Percentiles rank a stretch among this genome's conserved stretches.
Conservation (phyloP, 2,797 vertebrate genomes). For the Mormyrus proboscirostris region DNA sequence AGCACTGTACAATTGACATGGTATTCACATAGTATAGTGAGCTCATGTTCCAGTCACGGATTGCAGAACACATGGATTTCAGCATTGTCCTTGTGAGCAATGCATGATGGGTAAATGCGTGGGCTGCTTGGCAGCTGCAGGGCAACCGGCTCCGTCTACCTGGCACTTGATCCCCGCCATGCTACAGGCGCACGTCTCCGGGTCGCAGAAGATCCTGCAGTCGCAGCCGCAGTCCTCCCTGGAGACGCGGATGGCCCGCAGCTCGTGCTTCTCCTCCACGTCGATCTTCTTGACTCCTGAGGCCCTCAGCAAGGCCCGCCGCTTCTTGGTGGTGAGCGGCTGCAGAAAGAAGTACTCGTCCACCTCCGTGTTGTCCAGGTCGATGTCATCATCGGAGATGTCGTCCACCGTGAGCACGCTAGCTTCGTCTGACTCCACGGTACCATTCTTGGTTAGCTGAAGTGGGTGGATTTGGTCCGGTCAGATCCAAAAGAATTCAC, state of each 20-base stretch:
- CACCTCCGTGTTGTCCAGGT: constrained; percentile 87
- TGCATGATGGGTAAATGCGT: not conserved
- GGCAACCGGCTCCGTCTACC: constrained; percentile 60
- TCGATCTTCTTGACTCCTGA: constrained; percentile 89
- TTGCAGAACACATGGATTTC: not conserved
- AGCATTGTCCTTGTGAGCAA: not conserved
- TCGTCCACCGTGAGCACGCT: constrained; percentile 81
- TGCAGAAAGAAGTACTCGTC: constrained; percentile 95
- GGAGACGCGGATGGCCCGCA: constrained; percentile 80
- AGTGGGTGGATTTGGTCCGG: not conserved
- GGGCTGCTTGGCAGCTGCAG: not conserved
- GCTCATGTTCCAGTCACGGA: not conserved
- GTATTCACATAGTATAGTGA: not conserved
- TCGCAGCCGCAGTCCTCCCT: constrained; percentile 90
- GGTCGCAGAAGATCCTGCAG: constrained; percentile 82
- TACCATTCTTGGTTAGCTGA: constrained; percentile 85
- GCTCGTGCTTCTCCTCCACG: constrained; percentile 83
- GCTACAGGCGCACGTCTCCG: constrained; percentile 88
- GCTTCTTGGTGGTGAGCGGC: constrained; percentile 81
- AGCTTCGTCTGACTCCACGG: constrained; percentile 78
- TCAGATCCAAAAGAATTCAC: not conserved
- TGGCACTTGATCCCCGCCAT: constrained; percentile 94
- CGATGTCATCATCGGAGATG: constrained; percentile 88
- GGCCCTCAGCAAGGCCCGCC: constrained; percentile 74
- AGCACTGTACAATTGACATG: not conserved